These are phyloP conservation scores for Ctena decussata DNA, from an alignment of 2,888 invertebrate genomes.

Conservation along the genomic window DNA sequence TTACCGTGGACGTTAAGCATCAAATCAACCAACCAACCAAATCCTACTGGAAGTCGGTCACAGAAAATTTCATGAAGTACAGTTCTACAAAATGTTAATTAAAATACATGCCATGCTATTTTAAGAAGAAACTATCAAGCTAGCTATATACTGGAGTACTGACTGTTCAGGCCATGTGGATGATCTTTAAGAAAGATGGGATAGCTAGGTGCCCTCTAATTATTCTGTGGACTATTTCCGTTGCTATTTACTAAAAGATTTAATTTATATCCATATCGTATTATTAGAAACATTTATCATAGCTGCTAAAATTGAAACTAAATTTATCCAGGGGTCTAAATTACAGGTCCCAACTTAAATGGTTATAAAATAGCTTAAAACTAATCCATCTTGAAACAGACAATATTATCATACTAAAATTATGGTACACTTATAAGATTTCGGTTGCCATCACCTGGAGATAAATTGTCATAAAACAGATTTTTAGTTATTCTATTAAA, in stretches of 20 bases:
- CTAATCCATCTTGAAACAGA: background rate
- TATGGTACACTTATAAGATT: conserved; percentile 1
- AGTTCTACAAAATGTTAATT: no score
- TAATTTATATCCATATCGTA: background rate
- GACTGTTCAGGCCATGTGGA: no score
- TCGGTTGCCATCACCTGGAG: background rate
- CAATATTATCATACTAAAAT: conserved; percentile 14
- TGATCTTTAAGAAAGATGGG: no score
- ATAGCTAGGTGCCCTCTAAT: background rate
- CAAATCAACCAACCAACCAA: no score
- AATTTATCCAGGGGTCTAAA: conserved; percentile 28
- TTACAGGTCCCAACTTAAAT: conserved; percentile 43
- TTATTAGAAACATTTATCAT: conserved; percentile 42
- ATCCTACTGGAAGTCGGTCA: no score
- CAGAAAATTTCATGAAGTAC: no score
- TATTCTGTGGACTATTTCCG: background rate
- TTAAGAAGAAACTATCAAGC: no score
- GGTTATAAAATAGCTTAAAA: conserved; percentile 35
- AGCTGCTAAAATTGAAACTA: conserved; percentile 26
- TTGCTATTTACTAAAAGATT: background rate
- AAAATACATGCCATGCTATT: no score
- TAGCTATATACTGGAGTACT: no score
- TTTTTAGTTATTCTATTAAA: no score
- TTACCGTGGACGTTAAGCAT: no score
- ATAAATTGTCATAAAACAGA: background rate